Evolutionary conservation across 2,113 vertebrate species (phyloP).

Genomic region (Crotalus viridis): DNA sequence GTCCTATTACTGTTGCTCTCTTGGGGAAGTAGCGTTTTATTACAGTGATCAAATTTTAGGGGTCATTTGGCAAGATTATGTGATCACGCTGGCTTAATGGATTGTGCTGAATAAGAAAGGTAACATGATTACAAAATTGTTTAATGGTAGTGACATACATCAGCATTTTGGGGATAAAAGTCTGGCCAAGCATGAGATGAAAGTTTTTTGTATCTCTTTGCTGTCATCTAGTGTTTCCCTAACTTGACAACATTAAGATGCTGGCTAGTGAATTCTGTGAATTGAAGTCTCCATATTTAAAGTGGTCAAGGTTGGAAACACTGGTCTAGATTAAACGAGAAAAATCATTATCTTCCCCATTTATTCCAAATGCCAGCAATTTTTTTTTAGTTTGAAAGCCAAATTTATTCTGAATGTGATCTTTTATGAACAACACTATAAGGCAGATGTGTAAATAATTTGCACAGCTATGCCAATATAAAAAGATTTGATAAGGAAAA

Average conservation of each 20-base stretch:
- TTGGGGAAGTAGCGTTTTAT: neutral
- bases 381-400: neutral
- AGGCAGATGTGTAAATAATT: neutral
- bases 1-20: neutral
- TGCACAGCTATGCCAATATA: neutral
- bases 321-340: neutral
- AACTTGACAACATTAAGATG: neutral
- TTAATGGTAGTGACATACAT: constrained; percentile 20
- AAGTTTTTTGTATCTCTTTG: neutral
- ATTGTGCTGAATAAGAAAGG: constrained; percentile 19
- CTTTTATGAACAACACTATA: neutral
- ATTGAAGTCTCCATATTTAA: neutral
- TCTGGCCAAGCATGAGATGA: neutral
- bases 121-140: constrained; percentile 8
- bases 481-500: neutral
- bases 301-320: neutral
- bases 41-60: neutral
- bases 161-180: neutral
- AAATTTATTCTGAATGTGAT: neutral
- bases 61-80: neutral
- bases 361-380: neutral
- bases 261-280: neutral
- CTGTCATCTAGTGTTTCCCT: neutral
- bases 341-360: neutral
- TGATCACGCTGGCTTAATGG: constrained; percentile 18